phyloP scores from a whole-genome alignment of 2,888 invertebrate species.

The Mycalesis mineus region DNA sequence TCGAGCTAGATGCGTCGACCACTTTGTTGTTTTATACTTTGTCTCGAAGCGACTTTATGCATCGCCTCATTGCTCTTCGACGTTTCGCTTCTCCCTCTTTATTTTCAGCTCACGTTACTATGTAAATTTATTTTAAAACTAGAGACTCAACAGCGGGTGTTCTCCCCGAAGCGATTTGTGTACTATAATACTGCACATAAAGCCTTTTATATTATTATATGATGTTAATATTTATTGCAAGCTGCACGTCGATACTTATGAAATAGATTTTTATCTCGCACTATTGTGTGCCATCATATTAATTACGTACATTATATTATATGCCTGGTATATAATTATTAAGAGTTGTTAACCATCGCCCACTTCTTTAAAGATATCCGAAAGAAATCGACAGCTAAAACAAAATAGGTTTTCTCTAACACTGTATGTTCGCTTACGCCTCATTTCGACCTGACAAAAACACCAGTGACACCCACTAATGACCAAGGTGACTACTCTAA shows the following conservation, averaged over 20 bases:
- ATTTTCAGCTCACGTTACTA: slow-evolving; percentile 72
- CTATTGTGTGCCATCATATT: not conserved
- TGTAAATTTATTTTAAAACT: slow-evolving; percentile 56
- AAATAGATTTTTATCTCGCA: not conserved
- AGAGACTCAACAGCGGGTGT: slow-evolving; percentile 31
- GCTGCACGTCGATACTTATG: not conserved
- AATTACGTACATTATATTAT: too few species aligned
- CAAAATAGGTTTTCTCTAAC: too few species aligned
- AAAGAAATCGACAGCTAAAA: too few species aligned
- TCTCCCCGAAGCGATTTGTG: slow-evolving; percentile 28
- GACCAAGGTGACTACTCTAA: too few species aligned
- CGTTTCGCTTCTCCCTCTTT: slow-evolving; percentile 72
- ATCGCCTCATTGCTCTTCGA: slow-evolving; percentile 73
- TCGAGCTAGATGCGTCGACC: slow-evolving; percentile 68
- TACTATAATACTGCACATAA: slow-evolving; percentile 22
- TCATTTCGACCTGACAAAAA: too few species aligned
- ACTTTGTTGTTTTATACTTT: slow-evolving; percentile 77
- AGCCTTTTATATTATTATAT: slow-evolving; percentile 2
- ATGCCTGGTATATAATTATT: too few species aligned
- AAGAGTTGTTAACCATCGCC: too few species aligned
- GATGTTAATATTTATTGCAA: slow-evolving; percentile 4
- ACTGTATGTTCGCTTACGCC: too few species aligned
- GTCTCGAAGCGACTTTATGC: slow-evolving; percentile 71
- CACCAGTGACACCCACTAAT: too few species aligned
- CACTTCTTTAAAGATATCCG: too few species aligned